Evolutionary conservation across 2,113 vertebrate species (phyloP), one percentile per base, ranked within the genome.

Genomic region (Lota lota): DNA sequence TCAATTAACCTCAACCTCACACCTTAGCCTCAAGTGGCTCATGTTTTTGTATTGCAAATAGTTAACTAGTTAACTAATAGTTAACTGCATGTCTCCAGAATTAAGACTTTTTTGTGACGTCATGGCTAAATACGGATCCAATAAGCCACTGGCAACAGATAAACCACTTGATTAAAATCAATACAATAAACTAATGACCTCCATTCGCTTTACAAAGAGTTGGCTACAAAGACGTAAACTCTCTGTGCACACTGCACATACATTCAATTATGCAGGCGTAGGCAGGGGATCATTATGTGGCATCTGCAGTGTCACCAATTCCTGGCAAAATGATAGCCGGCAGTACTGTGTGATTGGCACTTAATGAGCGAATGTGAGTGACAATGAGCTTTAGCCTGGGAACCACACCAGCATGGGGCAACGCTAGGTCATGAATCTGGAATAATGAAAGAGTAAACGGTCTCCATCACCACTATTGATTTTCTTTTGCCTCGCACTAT

Each of bases 301-400:
- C 84, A 86, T 88, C 85, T 87, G 81, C 77, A 79, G 61, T 85
- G 77, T 70, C 85, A 88, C 83, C 75, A 73, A 85, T 81, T 76
- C 70, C 73, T 83, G 80, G 85, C 73, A 79, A 87, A 89, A 87
- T 85, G 76, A 86, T 83, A 81, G 85, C 84, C 81, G 76, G 77
- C 65, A 87, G 89, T 87, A 82, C 69, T 67, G 40, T 79, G 75
- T 82, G 88, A 91, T 87, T 90, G 89, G 84, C 89, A 90, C 85
- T 82, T 90, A 90, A 92, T 91, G 88, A 91, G 89, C 82, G 77
- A 90, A 84, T 86, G 80, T 87, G 85, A 89, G 79, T 86, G 87
- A 90, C 90, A 88, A 84, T 84, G 84, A 88, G 80, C 73, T 75
- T 76, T 83, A 87, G 85, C 87, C 69, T 17, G 73, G 79, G 80